These are phyloP conservation scores for Nibea coibor DNA, from an alignment of 2,113 vertebrate genomes.

Conservation along the genomic window DNA sequence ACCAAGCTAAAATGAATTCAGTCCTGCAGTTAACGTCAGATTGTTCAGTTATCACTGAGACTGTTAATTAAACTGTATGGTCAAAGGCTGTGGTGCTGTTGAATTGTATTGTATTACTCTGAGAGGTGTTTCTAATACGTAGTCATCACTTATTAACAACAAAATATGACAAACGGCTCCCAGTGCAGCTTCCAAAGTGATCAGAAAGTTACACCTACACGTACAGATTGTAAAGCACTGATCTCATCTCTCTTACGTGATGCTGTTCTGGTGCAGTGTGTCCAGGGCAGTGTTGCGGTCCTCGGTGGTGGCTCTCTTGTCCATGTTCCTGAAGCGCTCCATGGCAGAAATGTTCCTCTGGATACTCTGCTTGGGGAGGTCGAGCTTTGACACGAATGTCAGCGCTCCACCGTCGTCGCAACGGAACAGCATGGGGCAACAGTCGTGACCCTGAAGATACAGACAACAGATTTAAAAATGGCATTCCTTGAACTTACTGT, in stretches of 20 bases:
- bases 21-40: not conserved
- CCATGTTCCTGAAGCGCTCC: constrained; percentile 99
- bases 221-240: not conserved
- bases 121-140: not conserved
- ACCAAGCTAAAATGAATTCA: not conserved
- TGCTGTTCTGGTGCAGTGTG: constrained; percentile 99
- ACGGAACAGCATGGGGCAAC: constrained; percentile 98
- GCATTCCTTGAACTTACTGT: not conserved
- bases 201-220: not conserved
- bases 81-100: not conserved
- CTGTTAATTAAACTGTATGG: not conserved
- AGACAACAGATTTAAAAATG: not conserved
- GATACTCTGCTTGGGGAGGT: constrained; percentile 98
- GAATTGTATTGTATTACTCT: not conserved
- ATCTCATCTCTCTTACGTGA: constrained; percentile 88
- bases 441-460: constrained; percentile 93
- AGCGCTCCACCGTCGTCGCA: constrained; percentile 92
- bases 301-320: constrained; percentile 96
- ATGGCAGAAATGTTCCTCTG: constrained; percentile 99
- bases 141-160: not conserved
- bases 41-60: not conserved
- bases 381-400: constrained; percentile 95
- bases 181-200: not conserved
- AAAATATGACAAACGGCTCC: not conserved
- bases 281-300: constrained; percentile 97